Percentiles rank a stretch among this genome's conserved stretches.
Conservation (phyloP, 2,113 vertebrate genomes). For the Otolemur garnettii region DNA sequence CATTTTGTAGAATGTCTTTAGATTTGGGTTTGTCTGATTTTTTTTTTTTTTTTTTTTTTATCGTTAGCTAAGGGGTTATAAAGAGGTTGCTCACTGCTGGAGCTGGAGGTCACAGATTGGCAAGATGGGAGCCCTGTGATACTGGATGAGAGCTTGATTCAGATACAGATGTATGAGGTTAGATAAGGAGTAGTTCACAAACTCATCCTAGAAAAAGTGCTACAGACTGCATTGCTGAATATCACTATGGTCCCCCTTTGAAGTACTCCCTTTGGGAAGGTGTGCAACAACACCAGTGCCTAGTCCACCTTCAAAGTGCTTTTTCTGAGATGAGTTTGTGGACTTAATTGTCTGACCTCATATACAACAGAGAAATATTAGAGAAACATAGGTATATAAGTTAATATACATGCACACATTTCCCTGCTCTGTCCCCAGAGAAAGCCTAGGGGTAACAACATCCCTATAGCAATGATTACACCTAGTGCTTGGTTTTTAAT, state of each 20-base stretch:
- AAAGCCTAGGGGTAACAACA: background rate
- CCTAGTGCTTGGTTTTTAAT: background rate
- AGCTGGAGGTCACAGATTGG: background rate
- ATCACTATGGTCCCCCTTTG: too few species aligned
- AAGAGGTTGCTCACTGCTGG: background rate
- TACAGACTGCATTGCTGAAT: too few species aligned
- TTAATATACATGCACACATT: background rate
- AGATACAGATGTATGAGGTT: background rate
- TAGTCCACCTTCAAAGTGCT: too few species aligned
- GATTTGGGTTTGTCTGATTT: background rate
- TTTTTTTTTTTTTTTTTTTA: background rate
- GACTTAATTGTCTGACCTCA: too few species aligned
- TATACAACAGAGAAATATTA: background rate
- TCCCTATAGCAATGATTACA: background rate
- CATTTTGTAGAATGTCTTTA: background rate
- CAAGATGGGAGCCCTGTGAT: background rate
- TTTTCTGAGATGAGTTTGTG: too few species aligned
- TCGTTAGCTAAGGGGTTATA: background rate
- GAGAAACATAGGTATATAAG: background rate
- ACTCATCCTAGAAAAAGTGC: too few species aligned
- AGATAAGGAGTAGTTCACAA: too few species aligned
- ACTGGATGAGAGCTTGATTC: background rate
- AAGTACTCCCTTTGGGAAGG: too few species aligned
- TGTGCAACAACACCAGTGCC: too few species aligned
- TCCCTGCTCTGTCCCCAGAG: background rate